Percentiles rank a stretch among this genome's conserved stretches.
phyloP scores from a whole-genome alignment of 1,140 invertebrate genomes.

The Hycleus cichorii region DNA sequence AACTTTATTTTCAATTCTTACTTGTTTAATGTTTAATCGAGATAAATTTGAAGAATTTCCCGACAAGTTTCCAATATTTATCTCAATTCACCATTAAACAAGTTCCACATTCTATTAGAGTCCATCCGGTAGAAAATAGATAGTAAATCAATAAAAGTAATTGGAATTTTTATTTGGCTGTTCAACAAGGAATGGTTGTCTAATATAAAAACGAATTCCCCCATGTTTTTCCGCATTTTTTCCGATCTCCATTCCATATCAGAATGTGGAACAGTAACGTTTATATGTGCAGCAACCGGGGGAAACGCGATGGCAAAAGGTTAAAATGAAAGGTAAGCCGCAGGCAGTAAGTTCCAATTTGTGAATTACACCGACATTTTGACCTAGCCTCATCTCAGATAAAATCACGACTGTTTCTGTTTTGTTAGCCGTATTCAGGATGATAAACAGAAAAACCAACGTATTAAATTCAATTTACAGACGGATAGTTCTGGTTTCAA shows the following conservation, averaged over 20 bases:
- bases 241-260: no score
- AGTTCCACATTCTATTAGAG: slow-evolving; percentile 15
- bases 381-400: slow-evolving; percentile 13
- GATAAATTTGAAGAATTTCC: slow-evolving; percentile 2
- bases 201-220: slow-evolving; percentile 12
- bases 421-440: not conserved
- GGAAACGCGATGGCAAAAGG: not conserved
- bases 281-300: no score
- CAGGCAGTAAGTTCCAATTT: slow-evolving; percentile 18
- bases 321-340: slow-evolving; percentile 17
- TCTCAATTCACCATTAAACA: slow-evolving; percentile 3
- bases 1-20: slow-evolving; percentile 5
- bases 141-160: slow-evolving; percentile 18
- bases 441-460: no score
- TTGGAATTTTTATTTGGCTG: slow-evolving; percentile 20
- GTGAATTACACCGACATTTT: slow-evolving; percentile 14
- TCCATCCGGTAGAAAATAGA: slow-evolving; percentile 8
- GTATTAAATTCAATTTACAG: no score
- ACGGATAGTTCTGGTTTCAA: no score
- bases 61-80: slow-evolving; percentile 8
- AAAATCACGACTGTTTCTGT: slow-evolving; percentile 12
- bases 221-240: no score
- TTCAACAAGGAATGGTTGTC: slow-evolving; percentile 16
- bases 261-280: no score
- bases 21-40: not conserved